Conservation (phyloP, 2,113 vertebrate species). For the Terrapene triunguis region DNA sequence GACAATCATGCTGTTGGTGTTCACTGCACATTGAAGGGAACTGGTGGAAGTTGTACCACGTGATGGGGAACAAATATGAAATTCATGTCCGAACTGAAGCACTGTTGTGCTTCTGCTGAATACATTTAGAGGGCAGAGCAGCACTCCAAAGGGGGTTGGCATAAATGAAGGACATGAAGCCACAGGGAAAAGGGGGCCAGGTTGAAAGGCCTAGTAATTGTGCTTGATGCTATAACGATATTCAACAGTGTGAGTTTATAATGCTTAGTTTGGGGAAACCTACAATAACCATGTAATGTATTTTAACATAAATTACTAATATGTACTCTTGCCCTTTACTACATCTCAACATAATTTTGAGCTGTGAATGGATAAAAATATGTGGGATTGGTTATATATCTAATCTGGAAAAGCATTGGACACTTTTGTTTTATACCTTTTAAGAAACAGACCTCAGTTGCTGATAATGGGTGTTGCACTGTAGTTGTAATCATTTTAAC, state of each 20-base stretch:
- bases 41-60: background rate
- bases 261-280: no score
- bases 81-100: background rate
- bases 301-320: background rate
- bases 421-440: background rate
- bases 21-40: background rate
- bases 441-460: background rate
- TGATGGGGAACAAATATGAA: background rate
- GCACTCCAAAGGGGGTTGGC: background rate
- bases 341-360: background rate
- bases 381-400: background rate
- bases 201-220: conserved; percentile 24
- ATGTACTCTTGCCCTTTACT: background rate
- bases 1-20: background rate
- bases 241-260: background rate
- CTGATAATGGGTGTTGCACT: background rate
- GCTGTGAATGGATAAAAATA: background rate
- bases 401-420: background rate
- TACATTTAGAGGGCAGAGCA: background rate
- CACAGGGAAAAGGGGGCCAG: background rate
- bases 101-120: background rate
- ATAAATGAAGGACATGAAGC: background rate
- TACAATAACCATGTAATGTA: background rate
- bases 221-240: background rate
- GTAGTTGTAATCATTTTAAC: background rate